Conservation (phyloP, 2,888 invertebrate genomes). For the Yponomeuta sedellus region DNA sequence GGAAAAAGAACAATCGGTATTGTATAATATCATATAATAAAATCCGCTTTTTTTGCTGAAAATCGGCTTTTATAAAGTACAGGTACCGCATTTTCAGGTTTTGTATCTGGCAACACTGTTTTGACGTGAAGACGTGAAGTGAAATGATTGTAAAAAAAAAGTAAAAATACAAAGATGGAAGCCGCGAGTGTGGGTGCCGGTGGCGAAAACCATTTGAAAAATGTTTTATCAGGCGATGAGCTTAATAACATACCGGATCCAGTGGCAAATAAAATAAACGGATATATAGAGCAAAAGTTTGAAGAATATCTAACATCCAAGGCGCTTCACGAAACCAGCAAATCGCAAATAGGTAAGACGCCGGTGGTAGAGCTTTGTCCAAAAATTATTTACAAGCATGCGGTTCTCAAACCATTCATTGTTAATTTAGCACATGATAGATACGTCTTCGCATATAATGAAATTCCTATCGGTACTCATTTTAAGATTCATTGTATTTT, state of each 20-base stretch:
- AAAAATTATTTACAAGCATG: background rate
- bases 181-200: constrained; percentile 58
- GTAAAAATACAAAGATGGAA: constrained; percentile 52
- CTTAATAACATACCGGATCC: constrained; percentile 46
- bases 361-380: constrained; percentile 23
- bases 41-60: too few species aligned
- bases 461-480: too few species aligned
- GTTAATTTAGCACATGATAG: background rate
- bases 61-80: too few species aligned
- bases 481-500: too few species aligned
- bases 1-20: too few species aligned
- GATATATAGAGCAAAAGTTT: constrained; percentile 74
- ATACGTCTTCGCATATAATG: background rate
- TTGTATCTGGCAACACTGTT: too few species aligned
- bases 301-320: constrained; percentile 84
- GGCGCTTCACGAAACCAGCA: constrained; percentile 82
- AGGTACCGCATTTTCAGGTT: too few species aligned
- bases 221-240: constrained; percentile 64
- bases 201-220: constrained; percentile 61
- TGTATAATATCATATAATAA: too few species aligned
- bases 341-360: constrained; percentile 77
- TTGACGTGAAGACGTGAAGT: background rate
- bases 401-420: background rate
- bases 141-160: background rate
- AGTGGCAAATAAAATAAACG: constrained; percentile 77